Evolutionary conservation across 2,888 invertebrate genomes (phyloP).

Genomic region (Trichopoda pennipes): DNA sequence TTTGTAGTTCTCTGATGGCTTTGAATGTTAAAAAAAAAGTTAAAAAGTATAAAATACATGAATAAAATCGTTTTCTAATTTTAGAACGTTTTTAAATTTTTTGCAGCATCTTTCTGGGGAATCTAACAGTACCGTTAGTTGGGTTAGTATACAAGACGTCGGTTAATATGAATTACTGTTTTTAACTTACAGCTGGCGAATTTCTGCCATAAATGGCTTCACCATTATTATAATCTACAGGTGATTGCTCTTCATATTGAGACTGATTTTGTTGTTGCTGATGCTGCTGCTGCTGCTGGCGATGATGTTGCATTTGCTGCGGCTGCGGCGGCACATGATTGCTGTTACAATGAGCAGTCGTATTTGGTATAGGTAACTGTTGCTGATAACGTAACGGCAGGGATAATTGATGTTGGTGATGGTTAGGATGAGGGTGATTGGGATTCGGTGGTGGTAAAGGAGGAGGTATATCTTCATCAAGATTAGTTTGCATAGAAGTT

Average conservation of each 20-base stretch:
- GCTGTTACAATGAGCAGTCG: constrained; percentile 46
- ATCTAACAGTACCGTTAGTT: constrained; percentile 70
- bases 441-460: constrained; percentile 69
- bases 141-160: constrained; percentile 59
- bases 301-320: constrained; percentile 64
- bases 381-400: constrained; percentile 63
- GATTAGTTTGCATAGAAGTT: constrained; percentile 42
- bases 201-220: constrained; percentile 72
- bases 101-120: constrained; percentile 3
- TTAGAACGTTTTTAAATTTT: neutral
- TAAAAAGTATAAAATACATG: too few species aligned
- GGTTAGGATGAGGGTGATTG: constrained; percentile 43
- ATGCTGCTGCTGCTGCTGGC: constrained; percentile 59
- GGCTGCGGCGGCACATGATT: constrained; percentile 51
- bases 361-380: constrained; percentile 48
- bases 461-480: constrained; percentile 56
- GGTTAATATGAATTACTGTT: constrained; percentile 27
- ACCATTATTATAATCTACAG: constrained; percentile 70
- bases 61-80: too few species aligned
- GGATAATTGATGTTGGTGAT: constrained; percentile 69
- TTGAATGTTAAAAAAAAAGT: too few species aligned
- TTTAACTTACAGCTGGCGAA: constrained; percentile 74
- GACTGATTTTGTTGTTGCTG: constrained; percentile 57
- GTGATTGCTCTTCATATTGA: constrained; percentile 65
- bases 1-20: too few species aligned